These are phyloP conservation scores for Acrossocheilus fasciatus DNA, from an alignment of 2,797 vertebrate genomes.

Conservation along the genomic window DNA sequence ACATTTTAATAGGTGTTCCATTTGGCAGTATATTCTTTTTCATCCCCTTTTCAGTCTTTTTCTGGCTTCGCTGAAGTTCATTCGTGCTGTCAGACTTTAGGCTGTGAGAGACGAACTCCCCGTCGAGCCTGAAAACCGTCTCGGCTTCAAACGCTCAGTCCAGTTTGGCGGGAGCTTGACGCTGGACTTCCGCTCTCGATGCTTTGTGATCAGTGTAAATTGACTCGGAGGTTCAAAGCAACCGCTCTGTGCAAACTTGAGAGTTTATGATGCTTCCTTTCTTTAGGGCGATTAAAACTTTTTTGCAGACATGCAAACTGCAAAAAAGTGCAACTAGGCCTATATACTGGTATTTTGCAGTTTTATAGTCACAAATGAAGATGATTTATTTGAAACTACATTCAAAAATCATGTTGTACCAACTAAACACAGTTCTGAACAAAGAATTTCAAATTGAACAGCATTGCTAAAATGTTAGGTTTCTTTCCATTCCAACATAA, in stretches of 20 bases:
- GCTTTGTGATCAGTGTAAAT: slow-evolving; percentile 42
- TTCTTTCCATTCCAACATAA: no score
- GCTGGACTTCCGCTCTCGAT: not conserved
- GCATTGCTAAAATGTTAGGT: no score
- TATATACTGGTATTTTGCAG: not conserved
- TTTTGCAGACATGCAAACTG: not conserved
- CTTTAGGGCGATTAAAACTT: not conserved
- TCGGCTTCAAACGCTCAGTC: slow-evolving; percentile 36
- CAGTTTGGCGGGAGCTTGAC: not conserved
- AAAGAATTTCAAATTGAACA: no score
- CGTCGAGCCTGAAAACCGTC: slow-evolving; percentile 26
- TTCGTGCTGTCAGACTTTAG: slow-evolving; percentile 48
- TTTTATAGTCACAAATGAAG: not conserved
- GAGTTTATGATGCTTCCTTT: not conserved
- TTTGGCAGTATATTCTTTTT: slow-evolving; percentile 56
- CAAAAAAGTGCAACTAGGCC: not conserved
- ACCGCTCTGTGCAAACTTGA: not conserved
- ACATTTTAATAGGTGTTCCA: slow-evolving; percentile 61
- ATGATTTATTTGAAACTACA: not conserved
- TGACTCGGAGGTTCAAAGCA: slow-evolving; percentile 39
- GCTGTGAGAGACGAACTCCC: slow-evolving; percentile 44
- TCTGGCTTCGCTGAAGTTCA: slow-evolving; percentile 45
- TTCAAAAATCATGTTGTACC: not conserved
- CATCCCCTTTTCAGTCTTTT: slow-evolving; percentile 28
- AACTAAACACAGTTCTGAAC: not conserved